phyloP scores from a whole-genome alignment of 2,113 vertebrate species.

The Tetrax tetrax region DNA sequence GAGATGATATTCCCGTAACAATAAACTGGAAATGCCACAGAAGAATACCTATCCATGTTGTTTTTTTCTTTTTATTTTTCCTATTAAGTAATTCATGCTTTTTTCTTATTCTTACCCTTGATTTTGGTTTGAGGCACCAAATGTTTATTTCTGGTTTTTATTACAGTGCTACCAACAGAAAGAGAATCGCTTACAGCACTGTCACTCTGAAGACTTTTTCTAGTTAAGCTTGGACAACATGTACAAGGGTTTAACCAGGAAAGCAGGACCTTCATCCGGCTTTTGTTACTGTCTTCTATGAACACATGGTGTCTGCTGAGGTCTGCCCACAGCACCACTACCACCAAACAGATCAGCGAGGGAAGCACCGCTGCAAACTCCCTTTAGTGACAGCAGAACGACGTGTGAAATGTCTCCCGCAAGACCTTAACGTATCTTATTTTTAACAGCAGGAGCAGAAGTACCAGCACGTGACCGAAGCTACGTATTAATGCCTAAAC shows the following conservation, averaged over 20 bases:
- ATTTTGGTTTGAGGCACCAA: neutral
- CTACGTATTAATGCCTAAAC: neutral
- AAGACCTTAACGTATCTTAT: neutral
- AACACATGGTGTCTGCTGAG: neutral
- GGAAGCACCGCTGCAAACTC: neutral
- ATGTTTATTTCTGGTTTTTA: neutral
- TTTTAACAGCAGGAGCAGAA: neutral
- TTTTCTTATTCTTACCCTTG: constrained; percentile 12
- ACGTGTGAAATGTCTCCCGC: neutral
- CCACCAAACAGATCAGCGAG: neutral
- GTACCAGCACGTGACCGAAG: neutral
- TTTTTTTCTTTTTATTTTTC: neutral
- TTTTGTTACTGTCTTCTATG: neutral
- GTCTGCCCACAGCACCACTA: neutral
- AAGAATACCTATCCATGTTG: neutral
- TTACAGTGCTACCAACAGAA: neutral
- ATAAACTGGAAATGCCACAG: constrained; percentile 26
- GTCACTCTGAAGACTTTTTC: neutral
- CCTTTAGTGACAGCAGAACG: neutral
- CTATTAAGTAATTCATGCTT: neutral
- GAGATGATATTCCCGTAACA: constrained; percentile 37
- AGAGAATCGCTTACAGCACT: neutral
- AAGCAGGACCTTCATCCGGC: neutral
- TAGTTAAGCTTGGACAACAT: neutral
- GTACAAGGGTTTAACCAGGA: neutral